Percentiles rank a stretch among this genome's conserved stretches.
phyloP scores from a whole-genome alignment of 1,140 invertebrate genomes.

The Dermatophagoides farinae region DNA sequence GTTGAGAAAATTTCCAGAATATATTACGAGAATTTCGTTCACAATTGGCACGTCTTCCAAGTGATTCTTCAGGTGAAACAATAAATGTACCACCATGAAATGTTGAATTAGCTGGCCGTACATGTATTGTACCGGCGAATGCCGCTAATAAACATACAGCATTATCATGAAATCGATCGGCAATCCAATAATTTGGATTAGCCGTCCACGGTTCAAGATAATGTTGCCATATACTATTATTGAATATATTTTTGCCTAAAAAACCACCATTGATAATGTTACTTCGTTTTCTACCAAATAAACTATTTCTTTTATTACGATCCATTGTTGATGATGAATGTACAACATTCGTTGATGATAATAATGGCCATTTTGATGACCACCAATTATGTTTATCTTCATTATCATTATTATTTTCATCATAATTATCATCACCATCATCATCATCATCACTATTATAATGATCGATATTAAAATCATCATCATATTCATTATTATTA shows the following conservation, averaged over 20 bases:
- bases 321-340: background rate
- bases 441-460: no score
- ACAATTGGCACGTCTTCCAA: constrained; percentile 4
- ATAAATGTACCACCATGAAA: constrained; percentile 1
- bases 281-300: background rate
- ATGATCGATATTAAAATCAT: no score
- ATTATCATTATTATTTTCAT: no score
- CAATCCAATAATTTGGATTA: constrained; percentile 4
- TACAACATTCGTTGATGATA: no score
- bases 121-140: background rate
- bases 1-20: constrained; percentile 1
- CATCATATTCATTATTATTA: no score
- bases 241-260: background rate
- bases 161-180: background rate
- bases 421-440: no score
- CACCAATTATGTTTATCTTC: no score
- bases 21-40: constrained; percentile 4
- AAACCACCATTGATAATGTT: background rate
- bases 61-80: constrained; percentile 2
- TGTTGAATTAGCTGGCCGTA: background rate
- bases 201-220: constrained; percentile 1
- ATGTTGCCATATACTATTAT: background rate
- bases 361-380: no score
- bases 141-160: background rate
- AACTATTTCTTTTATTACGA: background rate